A percentile compares a stretch with the other conserved stretches of the same genome.
These are phyloP conservation scores for Cetoscarus ocellatus DNA, from an alignment of 2,797 vertebrate genomes.

Conservation along the genomic window DNA sequence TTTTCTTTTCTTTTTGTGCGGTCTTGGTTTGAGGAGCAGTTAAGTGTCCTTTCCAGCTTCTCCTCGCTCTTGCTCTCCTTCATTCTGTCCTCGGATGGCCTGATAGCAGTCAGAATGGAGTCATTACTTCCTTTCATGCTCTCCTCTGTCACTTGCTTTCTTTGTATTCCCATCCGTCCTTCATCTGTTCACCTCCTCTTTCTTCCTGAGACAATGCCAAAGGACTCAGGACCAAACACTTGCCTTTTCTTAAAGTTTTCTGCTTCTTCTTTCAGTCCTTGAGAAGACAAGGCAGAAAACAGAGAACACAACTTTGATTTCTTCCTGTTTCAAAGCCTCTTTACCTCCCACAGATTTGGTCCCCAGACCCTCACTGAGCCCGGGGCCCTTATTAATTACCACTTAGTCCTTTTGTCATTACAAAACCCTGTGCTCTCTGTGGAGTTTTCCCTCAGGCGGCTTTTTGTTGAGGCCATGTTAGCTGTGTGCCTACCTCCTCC, in stretches of 20 bases:
- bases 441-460: slow-evolving; percentile 33
- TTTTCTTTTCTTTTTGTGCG: not conserved
- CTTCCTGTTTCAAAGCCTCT: slow-evolving; percentile 19
- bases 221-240: slow-evolving; percentile 24
- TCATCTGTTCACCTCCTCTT: slow-evolving; percentile 47
- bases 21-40: slow-evolving; percentile 14
- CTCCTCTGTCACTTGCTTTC: slow-evolving; percentile 43
- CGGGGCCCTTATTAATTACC: slow-evolving; percentile 63
- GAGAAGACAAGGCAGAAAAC: not conserved
- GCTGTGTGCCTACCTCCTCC: slow-evolving; percentile 18
- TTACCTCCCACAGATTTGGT: slow-evolving; percentile 39
- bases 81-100: slow-evolving; percentile 11
- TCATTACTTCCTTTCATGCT: slow-evolving; percentile 42
- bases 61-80: not conserved
- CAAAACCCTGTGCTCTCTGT: slow-evolving; percentile 28
- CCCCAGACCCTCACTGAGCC: slow-evolving; percentile 39
- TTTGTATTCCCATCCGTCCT: slow-evolving; percentile 43
- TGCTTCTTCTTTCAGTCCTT: slow-evolving; percentile 1
- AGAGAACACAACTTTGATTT: slow-evolving; percentile 1
- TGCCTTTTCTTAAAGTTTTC: slow-evolving; percentile 17
- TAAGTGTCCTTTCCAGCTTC: not conserved
- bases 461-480: slow-evolving; percentile 38
- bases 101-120: slow-evolving; percentile 38
- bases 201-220: slow-evolving; percentile 19
- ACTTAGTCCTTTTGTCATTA: slow-evolving; percentile 52